phyloP scores from a whole-genome alignment of 2,888 invertebrate genomes.

The Arctia plantaginis region DNA sequence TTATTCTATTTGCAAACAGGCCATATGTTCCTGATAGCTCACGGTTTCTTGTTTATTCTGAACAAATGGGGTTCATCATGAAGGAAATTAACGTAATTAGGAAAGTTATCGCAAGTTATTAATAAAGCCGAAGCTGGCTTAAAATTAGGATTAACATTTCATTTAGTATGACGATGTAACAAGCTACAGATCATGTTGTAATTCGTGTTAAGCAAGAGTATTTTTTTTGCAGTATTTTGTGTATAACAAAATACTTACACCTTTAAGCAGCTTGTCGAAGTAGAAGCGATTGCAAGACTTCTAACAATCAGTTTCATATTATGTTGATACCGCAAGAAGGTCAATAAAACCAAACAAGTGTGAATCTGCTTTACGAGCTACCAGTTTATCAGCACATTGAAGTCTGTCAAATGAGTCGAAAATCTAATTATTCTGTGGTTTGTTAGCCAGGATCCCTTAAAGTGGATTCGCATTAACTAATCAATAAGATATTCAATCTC shows the following conservation, averaged over 20 bases:
- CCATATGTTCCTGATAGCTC: not conserved
- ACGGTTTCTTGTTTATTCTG: not conserved
- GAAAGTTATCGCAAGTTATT: conserved; percentile 26
- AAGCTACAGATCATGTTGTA: not conserved
- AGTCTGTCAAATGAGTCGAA: not conserved
- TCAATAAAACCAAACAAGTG: not conserved
- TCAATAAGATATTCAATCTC: not conserved
- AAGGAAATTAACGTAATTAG: conserved; percentile 43
- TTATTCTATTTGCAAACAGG: not conserved
- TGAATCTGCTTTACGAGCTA: not conserved
- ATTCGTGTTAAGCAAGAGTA: not conserved
- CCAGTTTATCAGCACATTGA: not conserved
- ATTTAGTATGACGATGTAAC: conserved; percentile 15
- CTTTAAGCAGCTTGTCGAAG: not conserved
- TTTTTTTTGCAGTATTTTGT: not conserved
- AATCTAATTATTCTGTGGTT: not conserved
- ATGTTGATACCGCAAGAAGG: not conserved
- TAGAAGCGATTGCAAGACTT: not conserved
- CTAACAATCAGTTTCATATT: not conserved
- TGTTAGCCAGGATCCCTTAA: not conserved
- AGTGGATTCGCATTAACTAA: not conserved
- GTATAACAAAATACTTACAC: not conserved
- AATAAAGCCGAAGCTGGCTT: conserved; percentile 24
- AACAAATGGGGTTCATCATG: conserved; percentile 28
- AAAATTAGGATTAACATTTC: conserved; percentile 24